Conservation (phyloP, 1,140 invertebrate species). For the Calephelis virginiensis region DNA sequence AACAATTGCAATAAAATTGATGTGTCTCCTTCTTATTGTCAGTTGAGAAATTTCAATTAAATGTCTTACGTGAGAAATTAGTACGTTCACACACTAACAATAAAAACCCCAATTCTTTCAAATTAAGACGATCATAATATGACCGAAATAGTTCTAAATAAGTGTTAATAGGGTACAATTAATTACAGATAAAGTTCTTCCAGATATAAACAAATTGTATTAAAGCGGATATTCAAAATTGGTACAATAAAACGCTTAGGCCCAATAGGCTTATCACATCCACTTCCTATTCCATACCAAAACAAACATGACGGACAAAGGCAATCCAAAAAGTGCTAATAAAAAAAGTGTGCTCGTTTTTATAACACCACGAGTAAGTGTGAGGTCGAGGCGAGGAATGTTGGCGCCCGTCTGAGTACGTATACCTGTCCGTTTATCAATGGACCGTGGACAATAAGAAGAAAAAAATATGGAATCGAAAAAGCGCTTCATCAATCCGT, state of each 20-base stretch:
- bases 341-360: conserved; percentile 74
- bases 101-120: not conserved
- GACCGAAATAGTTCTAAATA: not conserved
- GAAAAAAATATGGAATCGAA: conserved; percentile 63
- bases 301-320: conserved; percentile 71
- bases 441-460: conserved; percentile 72
- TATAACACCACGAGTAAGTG: conserved; percentile 73
- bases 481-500: conserved; percentile 74
- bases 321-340: conserved; percentile 71
- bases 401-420: conserved; percentile 78
- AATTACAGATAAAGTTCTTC: conserved; percentile 13
- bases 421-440: conserved; percentile 78
- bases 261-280: conserved; percentile 71
- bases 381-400: conserved; percentile 76
- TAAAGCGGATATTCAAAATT: conserved; percentile 59
- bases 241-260: conserved; percentile 77
- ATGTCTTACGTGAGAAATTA: too few species aligned
- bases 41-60: too few species aligned
- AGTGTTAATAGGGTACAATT: conserved; percentile 7
- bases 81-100: not conserved
- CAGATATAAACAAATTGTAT: conserved; percentile 46
- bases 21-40: too few species aligned
- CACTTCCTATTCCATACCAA: conserved; percentile 75
- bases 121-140: conserved; percentile 1
- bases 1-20: too few species aligned